Conservation (phyloP, 2,888 invertebrate genomes). For the Sepiola atlantica region DNA sequence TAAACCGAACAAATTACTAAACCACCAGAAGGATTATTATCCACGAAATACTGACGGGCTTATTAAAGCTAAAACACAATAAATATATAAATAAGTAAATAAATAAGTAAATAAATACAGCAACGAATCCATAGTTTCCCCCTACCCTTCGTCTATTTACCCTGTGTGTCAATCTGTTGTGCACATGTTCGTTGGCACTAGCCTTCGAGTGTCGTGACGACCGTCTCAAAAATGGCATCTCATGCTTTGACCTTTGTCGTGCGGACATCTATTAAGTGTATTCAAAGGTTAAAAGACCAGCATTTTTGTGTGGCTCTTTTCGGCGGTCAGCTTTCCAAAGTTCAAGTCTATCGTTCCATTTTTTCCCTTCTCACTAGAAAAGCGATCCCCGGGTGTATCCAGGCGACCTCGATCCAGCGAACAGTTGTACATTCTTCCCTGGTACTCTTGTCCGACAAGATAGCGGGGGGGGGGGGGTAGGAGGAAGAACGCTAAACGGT, state of each 20-base stretch:
- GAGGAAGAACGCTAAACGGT: no score
- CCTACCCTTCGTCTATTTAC: background rate
- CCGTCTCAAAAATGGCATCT: slow-evolving; percentile 20
- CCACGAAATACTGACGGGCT: background rate
- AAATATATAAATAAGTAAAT: background rate
- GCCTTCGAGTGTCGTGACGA: background rate
- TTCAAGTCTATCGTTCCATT: background rate
- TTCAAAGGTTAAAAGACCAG: slow-evolving; percentile 9
- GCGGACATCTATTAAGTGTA: slow-evolving; percentile 22
- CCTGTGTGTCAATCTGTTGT: background rate
- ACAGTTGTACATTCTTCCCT: background rate
- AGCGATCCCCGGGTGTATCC: background rate
- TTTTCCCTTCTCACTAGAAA: background rate
- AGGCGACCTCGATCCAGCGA: background rate
- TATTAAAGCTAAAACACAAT: background rate
- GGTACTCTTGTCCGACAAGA: background rate
- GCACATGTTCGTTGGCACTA: background rate
- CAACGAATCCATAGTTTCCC: background rate
- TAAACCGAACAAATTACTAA: background rate
- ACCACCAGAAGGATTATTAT: background rate
- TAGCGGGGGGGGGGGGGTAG: background rate
- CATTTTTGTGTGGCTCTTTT: background rate
- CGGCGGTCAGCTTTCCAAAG: slow-evolving; percentile 10
- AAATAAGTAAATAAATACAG: background rate
- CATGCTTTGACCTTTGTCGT: background rate